Evolutionary conservation across 2,113 vertebrate genomes (phyloP).

Genomic region (Melanotaenia duboulayi): DNA sequence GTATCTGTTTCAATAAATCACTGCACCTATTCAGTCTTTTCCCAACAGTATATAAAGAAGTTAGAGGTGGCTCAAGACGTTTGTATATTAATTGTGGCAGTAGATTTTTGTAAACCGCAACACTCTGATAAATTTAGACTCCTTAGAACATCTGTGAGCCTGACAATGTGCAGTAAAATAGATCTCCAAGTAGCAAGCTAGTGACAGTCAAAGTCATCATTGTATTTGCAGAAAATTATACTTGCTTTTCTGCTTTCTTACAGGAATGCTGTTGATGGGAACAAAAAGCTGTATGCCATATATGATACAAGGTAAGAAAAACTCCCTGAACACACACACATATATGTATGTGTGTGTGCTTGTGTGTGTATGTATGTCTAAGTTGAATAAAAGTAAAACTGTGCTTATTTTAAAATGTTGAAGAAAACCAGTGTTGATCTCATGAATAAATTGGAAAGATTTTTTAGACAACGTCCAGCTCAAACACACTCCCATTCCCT

Average conservation of each 20-base stretch:
- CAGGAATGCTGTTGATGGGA: slow-evolving; percentile 94
- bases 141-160: background rate
- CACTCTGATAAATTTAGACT: background rate
- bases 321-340: background rate
- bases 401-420: slow-evolving; percentile 5
- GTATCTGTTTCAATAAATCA: too few species aligned
- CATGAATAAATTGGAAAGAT: slow-evolving; percentile 36
- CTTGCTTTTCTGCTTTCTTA: slow-evolving; percentile 61
- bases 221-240: slow-evolving; percentile 9
- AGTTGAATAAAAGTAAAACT: background rate
- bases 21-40: too few species aligned
- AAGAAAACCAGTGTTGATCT: slow-evolving; percentile 6
- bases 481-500: slow-evolving; percentile 14
- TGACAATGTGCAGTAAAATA: slow-evolving; percentile 4
- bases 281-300: slow-evolving; percentile 92
- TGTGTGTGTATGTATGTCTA: too few species aligned
- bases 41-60: too few species aligned
- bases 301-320: slow-evolving; percentile 92
- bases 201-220: background rate
- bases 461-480: slow-evolving; percentile 26
- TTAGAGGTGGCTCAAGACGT: too few species aligned
- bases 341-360: too few species aligned
- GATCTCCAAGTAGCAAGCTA: slow-evolving; percentile 1
- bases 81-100: background rate
- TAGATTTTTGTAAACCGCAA: slow-evolving; percentile 7